A percentile compares a stretch with the other conserved stretches of the same genome.
These are phyloP conservation scores for Athalia circularis DNA, from an alignment of 2,888 invertebrate genomes.

Conservation along the genomic window DNA sequence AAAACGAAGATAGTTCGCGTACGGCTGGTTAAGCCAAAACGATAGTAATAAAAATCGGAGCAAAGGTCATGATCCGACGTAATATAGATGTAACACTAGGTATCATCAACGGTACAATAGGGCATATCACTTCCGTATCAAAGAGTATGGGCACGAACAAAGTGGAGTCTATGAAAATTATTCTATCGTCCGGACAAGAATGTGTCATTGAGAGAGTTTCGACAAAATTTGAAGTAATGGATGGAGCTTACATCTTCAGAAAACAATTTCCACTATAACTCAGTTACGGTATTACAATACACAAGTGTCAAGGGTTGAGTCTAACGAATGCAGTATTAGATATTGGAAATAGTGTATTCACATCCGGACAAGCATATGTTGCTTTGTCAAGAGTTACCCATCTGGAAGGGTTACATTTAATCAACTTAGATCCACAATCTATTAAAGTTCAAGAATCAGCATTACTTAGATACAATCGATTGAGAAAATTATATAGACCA, in stretches of 20 bases:
- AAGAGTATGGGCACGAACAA: conserved; percentile 47
- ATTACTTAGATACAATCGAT: conserved; percentile 51
- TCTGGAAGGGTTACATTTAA: conserved; percentile 53
- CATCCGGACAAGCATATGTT: conserved; percentile 56
- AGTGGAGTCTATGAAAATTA: conserved; percentile 49
- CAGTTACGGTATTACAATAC: conserved; percentile 58
- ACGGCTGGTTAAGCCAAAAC: conserved; percentile 57
- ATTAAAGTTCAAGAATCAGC: conserved; percentile 50
- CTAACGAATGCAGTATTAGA: conserved; percentile 54
- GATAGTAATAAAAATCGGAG: conserved; percentile 54
- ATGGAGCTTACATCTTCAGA: conserved; percentile 51
- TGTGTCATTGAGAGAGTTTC: conserved; percentile 51
- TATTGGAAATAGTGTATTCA: conserved; percentile 53
- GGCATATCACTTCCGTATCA: conserved; percentile 50
- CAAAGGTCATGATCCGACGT: conserved; percentile 57
- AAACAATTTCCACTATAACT: conserved; percentile 57
- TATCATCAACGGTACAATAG: conserved; percentile 59
- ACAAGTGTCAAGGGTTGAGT: conserved; percentile 46
- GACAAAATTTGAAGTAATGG: conserved; percentile 57
- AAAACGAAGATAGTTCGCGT: conserved; percentile 53
- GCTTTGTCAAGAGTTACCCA: conserved; percentile 55
- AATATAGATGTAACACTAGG: conserved; percentile 59
- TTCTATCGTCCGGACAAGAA: conserved; percentile 48
- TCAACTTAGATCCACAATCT: conserved; percentile 53
- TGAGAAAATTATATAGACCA: conserved; percentile 49